Evolutionary conservation across 2,113 vertebrate genomes (phyloP), one percentile per base, ranked within the genome.

Genomic region (Chinchilla lanigera): DNA sequence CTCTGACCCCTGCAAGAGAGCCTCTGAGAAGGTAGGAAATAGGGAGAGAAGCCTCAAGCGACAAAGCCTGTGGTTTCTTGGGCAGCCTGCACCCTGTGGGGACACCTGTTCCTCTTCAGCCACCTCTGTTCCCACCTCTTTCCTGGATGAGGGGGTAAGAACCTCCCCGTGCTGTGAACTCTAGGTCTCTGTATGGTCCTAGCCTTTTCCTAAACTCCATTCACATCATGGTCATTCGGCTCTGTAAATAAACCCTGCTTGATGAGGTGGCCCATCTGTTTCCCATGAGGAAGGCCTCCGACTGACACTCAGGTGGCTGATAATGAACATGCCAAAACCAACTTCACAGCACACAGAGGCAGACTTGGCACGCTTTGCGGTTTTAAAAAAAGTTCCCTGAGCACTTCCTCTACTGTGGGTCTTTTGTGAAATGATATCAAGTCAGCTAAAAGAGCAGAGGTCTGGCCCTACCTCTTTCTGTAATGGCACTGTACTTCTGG

Each of bases 221-320:
- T 96, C 81, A 85, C 86, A 93, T 87, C 67, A 91, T 81, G 89
- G 61, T 63, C 89, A 95, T 93, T 87, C 92, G 83, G 84, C 38
- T 61, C 61, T 94, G 80, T 94, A 96, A 97, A 96, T 86, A 96
- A 92, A 91, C 38, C 35, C 75, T 94, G 26, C 88, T 91, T 67
- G 60, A 92, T 95, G 89, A 78, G 65, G n/a, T 63, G 61, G 56
- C 22, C 96, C 97, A 97, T 97, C 98, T 97, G 96, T 97, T 97
- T 98, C 98, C 97, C 75, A 56, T 92, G 96, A 97, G 95, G 92
- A 96, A 97, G 81, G 75, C 95, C 52, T 60, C 52, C 73, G 38
- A 95, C 89, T 63, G 93, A 96, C 94, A 95, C 75, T 73, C 81
- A 90, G 93, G 95, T 95, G 89, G 77, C 90, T 71, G 93, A 94